These are phyloP conservation scores for Xiphorhynchus elegans DNA, from an alignment of 2,113 vertebrate species.

Conservation along the genomic window DNA sequence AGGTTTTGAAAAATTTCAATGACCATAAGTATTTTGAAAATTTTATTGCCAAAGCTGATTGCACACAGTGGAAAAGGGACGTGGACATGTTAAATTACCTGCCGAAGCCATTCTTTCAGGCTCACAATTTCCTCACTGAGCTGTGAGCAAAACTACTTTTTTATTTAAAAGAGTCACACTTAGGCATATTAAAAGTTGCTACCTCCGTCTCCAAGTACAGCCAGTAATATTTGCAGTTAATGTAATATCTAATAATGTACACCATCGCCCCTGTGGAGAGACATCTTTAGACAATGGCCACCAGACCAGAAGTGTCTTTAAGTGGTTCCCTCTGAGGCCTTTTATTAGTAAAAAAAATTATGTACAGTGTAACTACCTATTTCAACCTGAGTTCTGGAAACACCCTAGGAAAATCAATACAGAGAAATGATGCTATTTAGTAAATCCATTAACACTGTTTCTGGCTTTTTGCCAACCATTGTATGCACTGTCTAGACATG, in stretches of 20 bases:
- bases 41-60: background rate
- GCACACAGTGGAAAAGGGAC: background rate
- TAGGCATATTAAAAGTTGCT: background rate
- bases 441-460: conserved; percentile 2
- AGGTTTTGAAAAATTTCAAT: background rate
- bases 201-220: background rate
- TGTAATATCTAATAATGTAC: background rate
- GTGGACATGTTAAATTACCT: background rate
- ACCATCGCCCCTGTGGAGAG: background rate
- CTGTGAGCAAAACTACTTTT: background rate
- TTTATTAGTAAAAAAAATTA: background rate
- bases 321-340: background rate
- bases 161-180: background rate
- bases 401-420: conserved; percentile 12
- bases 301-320: background rate
- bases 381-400: background rate
- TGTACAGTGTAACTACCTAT: background rate
- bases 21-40: background rate
- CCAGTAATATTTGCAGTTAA: background rate
- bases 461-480: background rate
- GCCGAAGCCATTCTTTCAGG: background rate
- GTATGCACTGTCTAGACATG: background rate
- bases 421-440: conserved; percentile 10
- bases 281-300: background rate
- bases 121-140: background rate